Percentiles rank a stretch among this genome's conserved stretches.
These are phyloP conservation scores for Trachymyrmex septentrionalis DNA, from an alignment of 1,140 invertebrate genomes.

Conservation along the genomic window DNA sequence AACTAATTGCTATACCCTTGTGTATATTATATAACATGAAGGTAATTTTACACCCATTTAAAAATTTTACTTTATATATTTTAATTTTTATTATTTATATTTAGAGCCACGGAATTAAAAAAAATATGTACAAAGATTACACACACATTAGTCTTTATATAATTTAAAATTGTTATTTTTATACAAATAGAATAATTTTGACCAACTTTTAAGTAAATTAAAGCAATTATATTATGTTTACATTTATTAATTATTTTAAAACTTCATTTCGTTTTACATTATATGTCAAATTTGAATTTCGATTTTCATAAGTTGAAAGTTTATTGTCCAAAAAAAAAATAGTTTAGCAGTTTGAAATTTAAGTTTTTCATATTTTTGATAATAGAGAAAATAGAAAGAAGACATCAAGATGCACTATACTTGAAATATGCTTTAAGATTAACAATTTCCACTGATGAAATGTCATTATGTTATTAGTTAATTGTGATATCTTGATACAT, in stretches of 20 bases:
- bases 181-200: neutral
- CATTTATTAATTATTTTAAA: neutral
- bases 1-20: neutral
- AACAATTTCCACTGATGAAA: neutral
- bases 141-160: neutral
- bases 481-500: neutral
- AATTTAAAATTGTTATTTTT: slow-evolving; percentile 19
- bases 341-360: neutral
- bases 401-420: neutral
- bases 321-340: neutral
- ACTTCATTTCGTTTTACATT: neutral
- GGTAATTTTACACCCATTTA: neutral
- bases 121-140: neutral
- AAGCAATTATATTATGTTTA: neutral
- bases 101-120: slow-evolving; percentile 1
- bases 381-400: neutral
- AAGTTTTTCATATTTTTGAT: neutral
- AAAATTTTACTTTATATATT: neutral
- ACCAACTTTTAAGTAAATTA: neutral
- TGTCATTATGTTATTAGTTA: neutral
- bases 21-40: neutral
- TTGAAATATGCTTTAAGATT: neutral
- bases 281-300: slow-evolving; percentile 5
- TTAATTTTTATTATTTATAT: neutral
- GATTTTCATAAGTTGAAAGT: neutral